Base-by-base conservation (phyloP, 2,797 vertebrate genomes). In the Platalea minor region DNA sequence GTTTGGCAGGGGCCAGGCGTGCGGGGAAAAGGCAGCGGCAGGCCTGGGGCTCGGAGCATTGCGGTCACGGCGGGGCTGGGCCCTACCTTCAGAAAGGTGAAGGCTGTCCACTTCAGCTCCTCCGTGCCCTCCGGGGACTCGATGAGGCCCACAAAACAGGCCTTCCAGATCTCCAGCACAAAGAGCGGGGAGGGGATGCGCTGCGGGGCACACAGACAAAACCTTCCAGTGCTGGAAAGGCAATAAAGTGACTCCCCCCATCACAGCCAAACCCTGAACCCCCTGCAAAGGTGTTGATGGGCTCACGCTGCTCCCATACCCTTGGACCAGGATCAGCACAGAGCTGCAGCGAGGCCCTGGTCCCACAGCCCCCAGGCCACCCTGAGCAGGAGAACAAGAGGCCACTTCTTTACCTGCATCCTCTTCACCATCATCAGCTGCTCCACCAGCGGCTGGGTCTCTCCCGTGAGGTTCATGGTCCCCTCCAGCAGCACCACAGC, bases 31-130 rank as follows among this genome's bases (percentile, higher is more conserved):
- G 21, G 67, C 76, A 77, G 43, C 4, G 2, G 17, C 3, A 4
- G n/a, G 63, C n/a, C 13, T 4, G 0, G 9, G 31, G 43, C 5
- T 56, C 0, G 0, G 43, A 9, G 43, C 43, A 20, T 26, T 1
- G 9, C 0, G 2, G 26, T 13, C 5, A 1, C 1, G 0, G 15
- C 2, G 8, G 11, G 41, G 64, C 29, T n/a, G 43, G 23, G 19
- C 39, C 91, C 59, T 85, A 99, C 99, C 98, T 99, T 99, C 60
- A 99, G 99, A 97, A 99, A 99, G 16, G 99, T 99, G 97, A 99
- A 99, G 5, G 99, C 99, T 0, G 99, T 99, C 99, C 99, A 99
- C 96, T 99, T 99, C 45, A 99, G 99, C 97, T 99, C 99, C 95
- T 99, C 99, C 0, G 99, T 99, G 86, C 99, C 99, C 97, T 99